Evolutionary conservation across 2,888 invertebrate species (phyloP).

Genomic region (Neuroscelio doddi): DNA sequence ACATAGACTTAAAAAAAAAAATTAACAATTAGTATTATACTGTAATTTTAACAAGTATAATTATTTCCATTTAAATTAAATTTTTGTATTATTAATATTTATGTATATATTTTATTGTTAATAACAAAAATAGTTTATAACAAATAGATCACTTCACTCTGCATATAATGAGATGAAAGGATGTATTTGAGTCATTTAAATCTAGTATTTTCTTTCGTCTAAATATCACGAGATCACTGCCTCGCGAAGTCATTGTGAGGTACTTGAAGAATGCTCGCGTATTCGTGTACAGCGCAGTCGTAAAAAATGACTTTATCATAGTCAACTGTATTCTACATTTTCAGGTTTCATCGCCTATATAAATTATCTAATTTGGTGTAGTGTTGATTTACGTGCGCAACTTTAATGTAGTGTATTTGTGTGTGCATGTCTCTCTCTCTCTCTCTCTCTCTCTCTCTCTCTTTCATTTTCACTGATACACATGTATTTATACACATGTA

Average conservation of each 20-base stretch:
- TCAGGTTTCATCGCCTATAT: constrained; percentile 27
- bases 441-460: too few species aligned
- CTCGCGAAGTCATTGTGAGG: constrained; percentile 15
- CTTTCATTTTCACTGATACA: constrained; percentile 35
- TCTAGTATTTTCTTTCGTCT: constrained; percentile 5
- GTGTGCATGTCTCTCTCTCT: constrained; percentile 39
- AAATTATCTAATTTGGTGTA: constrained; percentile 31
- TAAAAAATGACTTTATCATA: constrained; percentile 30
- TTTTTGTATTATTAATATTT: constrained; percentile 18
- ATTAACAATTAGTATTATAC: too few species aligned
- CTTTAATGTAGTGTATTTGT: constrained; percentile 30
- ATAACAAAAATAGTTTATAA: constrained; percentile 28
- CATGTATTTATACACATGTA: constrained; percentile 47
- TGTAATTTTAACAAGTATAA: too few species aligned
- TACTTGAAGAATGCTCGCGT: constrained; percentile 27
- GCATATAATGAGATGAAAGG: constrained; percentile 24
- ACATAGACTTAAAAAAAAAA: too few species aligned
- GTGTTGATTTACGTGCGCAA: constrained; percentile 28
- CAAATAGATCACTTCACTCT: constrained; percentile 21
- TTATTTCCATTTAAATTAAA: too few species aligned
- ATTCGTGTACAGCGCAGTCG: constrained; percentile 31
- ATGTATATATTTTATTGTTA: constrained; percentile 1
- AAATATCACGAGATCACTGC: constrained; percentile 10
- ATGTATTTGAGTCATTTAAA: constrained; percentile 3
- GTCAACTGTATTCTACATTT: constrained; percentile 5